Conservation (phyloP, 2,797 vertebrate genomes). For the Acipenser transmontanus region DNA sequence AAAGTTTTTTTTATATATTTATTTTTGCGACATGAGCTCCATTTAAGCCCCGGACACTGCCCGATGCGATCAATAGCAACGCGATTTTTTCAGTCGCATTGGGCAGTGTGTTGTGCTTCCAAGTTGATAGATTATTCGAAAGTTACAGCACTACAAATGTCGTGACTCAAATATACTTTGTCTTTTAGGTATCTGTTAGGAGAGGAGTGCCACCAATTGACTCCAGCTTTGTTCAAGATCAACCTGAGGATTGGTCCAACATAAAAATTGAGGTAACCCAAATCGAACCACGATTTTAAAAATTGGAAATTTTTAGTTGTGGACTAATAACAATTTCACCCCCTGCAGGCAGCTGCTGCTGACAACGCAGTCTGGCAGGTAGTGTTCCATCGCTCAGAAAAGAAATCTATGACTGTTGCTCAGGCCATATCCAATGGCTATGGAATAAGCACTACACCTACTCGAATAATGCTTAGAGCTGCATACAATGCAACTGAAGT, state of each 20-base stretch:
- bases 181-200: constrained; percentile 36
- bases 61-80: too few relatives aligned
- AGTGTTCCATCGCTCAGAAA: constrained; percentile 59
- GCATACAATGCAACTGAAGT: constrained; percentile 55
- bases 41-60: too few relatives aligned
- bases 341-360: constrained; percentile 11
- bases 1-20: too few relatives aligned
- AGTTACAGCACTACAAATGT: too few relatives aligned
- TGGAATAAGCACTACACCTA: constrained; percentile 46
- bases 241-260: too few relatives aligned
- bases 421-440: constrained; percentile 65
- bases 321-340: neutral
- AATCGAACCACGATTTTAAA: too few relatives aligned
- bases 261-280: too few relatives aligned
- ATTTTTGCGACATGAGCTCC: too few relatives aligned
- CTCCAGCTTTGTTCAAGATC: neutral
- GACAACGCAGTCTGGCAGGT: constrained; percentile 55
- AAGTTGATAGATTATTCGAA: too few relatives aligned
- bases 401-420: constrained; percentile 46
- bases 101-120: too few relatives aligned
- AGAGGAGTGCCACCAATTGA: constrained; percentile 30
- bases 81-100: too few relatives aligned
- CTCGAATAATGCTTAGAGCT: constrained; percentile 61
- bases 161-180: neutral
- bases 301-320: too few relatives aligned